Percentiles rank a stretch among this genome's conserved stretches.
phyloP scores from a whole-genome alignment of 2,888 invertebrate species.

The Tenthredo scrophulariae region DNA sequence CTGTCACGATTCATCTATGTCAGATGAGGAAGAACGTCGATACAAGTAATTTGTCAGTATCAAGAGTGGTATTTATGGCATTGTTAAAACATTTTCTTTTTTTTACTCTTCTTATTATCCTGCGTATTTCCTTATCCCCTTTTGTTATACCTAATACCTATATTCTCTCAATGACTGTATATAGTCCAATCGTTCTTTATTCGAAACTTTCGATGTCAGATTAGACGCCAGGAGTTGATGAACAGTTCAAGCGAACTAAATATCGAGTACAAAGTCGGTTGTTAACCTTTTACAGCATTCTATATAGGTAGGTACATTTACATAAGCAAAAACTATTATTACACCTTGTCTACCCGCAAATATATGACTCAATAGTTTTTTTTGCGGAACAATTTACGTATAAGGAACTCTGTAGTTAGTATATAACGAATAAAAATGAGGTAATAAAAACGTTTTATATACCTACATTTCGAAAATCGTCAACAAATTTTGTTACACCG shows the following conservation, averaged over 20 bases:
- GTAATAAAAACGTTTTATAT: background rate
- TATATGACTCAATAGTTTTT: conserved; percentile 13
- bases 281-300: background rate
- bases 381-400: conserved; percentile 1
- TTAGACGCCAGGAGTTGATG: background rate
- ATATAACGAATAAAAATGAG: background rate
- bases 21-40: conserved; percentile 12
- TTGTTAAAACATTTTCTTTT: background rate
- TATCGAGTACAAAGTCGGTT: background rate
- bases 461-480: background rate
- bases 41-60: conserved; percentile 39
- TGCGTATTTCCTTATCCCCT: background rate
- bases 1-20: conserved; percentile 52
- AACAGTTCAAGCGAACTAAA: background rate
- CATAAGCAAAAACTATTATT: background rate
- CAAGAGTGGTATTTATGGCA: conserved; percentile 18
- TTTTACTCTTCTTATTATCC: too few species aligned
- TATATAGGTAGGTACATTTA: background rate
- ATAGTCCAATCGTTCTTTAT: background rate
- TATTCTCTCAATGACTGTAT: background rate
- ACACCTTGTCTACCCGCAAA: background rate
- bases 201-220: background rate
- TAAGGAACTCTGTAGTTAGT: background rate
- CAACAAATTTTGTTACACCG: background rate
- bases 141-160: background rate